Percentiles rank a stretch among this genome's conserved stretches.
These are phyloP conservation scores for Pachycephus smyrnensis DNA, from an alignment of 2,888 invertebrate species.

Conservation along the genomic window DNA sequence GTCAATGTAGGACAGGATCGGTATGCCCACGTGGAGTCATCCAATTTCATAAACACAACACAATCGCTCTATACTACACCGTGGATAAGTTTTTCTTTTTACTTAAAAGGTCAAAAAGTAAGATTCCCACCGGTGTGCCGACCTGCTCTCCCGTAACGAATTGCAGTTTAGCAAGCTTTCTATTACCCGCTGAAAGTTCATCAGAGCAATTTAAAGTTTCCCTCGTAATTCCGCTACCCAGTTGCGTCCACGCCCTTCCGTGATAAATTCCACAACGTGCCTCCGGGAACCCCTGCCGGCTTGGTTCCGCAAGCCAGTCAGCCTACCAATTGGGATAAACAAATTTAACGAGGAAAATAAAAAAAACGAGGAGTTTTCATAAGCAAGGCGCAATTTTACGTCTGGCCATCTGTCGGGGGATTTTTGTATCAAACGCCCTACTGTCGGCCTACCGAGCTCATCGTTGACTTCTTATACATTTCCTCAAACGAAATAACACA, in stretches of 20 bases:
- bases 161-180: not conserved
- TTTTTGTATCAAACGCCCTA: not conserved
- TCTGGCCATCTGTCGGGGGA: not conserved
- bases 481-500: not conserved
- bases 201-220: conserved; percentile 4
- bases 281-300: not conserved
- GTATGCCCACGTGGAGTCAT: not conserved
- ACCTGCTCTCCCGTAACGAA: not conserved
- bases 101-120: not conserved
- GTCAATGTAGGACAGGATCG: not conserved
- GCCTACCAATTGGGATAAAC: not conserved
- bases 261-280: not conserved
- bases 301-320: not conserved
- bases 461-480: not conserved
- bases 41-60: not conserved
- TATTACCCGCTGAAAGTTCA: conserved; percentile 5
- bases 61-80: not conserved
- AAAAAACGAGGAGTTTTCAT: not conserved
- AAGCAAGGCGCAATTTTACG: not conserved
- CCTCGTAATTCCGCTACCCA: not conserved
- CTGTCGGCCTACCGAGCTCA: not conserved
- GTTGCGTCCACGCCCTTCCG: not conserved
- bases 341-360: not conserved
- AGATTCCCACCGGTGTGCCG: not conserved
- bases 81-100: not conserved